Evolutionary conservation across 1,140 invertebrate species (phyloP).

Genomic region (Drosophila nigromelanica): DNA sequence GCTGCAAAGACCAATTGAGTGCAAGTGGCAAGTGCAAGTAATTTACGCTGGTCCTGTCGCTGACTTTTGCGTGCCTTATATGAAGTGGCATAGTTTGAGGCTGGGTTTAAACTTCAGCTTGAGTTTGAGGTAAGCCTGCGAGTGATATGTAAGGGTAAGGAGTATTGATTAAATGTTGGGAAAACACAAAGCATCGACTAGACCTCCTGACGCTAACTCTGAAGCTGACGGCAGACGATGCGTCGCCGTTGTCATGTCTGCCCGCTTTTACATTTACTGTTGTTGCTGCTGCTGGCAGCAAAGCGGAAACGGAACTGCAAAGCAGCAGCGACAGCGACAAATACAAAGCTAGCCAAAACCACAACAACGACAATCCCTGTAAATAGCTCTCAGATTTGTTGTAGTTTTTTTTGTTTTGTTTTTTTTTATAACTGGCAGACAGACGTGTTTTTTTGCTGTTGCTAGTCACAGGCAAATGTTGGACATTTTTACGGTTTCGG

Average conservation of each 20-base stretch:
- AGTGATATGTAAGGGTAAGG: slow-evolving; percentile 58
- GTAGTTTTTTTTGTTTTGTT: too few relatives aligned
- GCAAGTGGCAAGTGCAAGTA: slow-evolving; percentile 33
- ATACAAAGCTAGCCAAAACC: slow-evolving; percentile 50
- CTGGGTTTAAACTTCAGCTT: background rate
- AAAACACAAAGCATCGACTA: slow-evolving; percentile 40
- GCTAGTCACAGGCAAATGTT: slow-evolving; percentile 63
- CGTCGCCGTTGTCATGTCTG: slow-evolving; percentile 43
- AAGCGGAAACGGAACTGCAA: slow-evolving; percentile 69
- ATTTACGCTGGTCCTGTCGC: slow-evolving; percentile 27
- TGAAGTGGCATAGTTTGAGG: slow-evolving; percentile 58
- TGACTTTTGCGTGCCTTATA: slow-evolving; percentile 60
- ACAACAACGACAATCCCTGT: slow-evolving; percentile 59
- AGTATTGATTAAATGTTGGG: slow-evolving; percentile 70
- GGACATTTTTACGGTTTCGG: slow-evolving; percentile 75
- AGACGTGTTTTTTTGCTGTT: slow-evolving; percentile 23
- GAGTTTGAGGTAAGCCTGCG: slow-evolving; percentile 35
- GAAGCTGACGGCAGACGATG: slow-evolving; percentile 52
- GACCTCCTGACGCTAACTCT: slow-evolving; percentile 58
- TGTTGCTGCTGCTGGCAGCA: slow-evolving; percentile 42
- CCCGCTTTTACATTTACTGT: background rate
- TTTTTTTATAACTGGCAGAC: slow-evolving; percentile 31
- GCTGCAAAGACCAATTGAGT: slow-evolving; percentile 33
- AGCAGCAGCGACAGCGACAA: slow-evolving; percentile 36
- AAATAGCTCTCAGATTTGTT: slow-evolving; percentile 61